These are phyloP conservation scores for Labia minor DNA, from an alignment of 2,888 invertebrate genomes.

Conservation along the genomic window DNA sequence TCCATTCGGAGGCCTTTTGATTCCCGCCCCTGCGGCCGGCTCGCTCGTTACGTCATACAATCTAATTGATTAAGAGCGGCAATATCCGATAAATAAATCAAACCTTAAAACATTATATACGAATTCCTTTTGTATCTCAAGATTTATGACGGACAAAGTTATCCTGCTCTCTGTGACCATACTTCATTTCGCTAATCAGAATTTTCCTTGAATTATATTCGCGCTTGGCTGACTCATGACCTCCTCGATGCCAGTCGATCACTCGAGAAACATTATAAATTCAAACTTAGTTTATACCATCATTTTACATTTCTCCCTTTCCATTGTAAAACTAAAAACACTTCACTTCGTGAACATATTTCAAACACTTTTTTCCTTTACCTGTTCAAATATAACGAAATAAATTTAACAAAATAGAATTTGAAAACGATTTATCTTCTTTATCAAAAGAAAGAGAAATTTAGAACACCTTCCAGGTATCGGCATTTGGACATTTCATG, in stretches of 20 bases:
- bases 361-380: no score
- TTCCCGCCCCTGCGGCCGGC: slow-evolving; percentile 8
- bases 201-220: slow-evolving; percentile 13
- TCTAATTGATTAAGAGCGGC: slow-evolving; percentile 13
- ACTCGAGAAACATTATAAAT: slow-evolving; percentile 3
- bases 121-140: slow-evolving; percentile 13
- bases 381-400: no score
- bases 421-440: no score
- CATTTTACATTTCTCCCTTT: neutral
- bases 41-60: slow-evolving; percentile 1
- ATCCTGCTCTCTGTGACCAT: slow-evolving; percentile 9
- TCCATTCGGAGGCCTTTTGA: neutral
- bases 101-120: slow-evolving; percentile 13
- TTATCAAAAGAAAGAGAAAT: no score
- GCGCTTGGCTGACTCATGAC: slow-evolving; percentile 7
- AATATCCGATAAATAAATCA: slow-evolving; percentile 13
- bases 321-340: neutral
- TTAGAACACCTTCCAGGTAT: no score
- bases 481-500: no score
- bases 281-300: neutral
- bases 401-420: no score
- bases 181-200: slow-evolving; percentile 13
- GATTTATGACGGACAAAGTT: slow-evolving; percentile 13
- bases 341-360: no score
- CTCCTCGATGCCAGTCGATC: slow-evolving; percentile 5